Base-by-base conservation (phyloP, 2,888 invertebrate genomes). In the Habroteleia sp. region DNA sequence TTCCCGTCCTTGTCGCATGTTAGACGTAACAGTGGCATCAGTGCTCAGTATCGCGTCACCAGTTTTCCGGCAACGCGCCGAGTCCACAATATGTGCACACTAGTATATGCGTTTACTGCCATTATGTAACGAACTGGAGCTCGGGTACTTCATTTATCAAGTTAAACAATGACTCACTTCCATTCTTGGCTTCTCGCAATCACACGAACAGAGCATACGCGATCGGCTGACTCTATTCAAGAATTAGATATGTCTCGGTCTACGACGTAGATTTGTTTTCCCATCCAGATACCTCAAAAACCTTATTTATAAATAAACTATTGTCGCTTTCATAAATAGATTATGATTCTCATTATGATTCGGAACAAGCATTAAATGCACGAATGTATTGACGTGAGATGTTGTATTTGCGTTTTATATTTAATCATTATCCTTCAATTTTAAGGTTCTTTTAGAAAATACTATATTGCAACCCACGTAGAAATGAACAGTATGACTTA, bases 141-240 rank as follows among this genome's bases (percentile, higher is more conserved):
- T 77, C 78, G 78, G 77, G 79, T 83, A 81, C 82, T 85, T 84
- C 85, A 84, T 85, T 85, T 83, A 84, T 85, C 84, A 85, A 83
- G 80, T 81, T 81, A 83, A 84, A 85, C 85, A 85, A 84, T 83
- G 78, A 80, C 65, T 63, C 76, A 58, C 69, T 77, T 46, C 66
- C 60, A 33, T 66, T 69, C 52, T 58, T 58, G 35, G 63, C 46
- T 69, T 33, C 44, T 44, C 41, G 58, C 65, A 65, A 74, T 73
- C 65, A 73, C 44, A 66, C 73, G 52, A 60, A 52, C 39, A 23
- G 50, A 27, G 74, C 69, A 69, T 63, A 65, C 68, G 58, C 63
- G 63, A 63, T 48, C 63, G 63, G 23, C 20, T 17, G 58, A 62
- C 35, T 33, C 65, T 60, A 50, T 54, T 75, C 65, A 42, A 52